Evolutionary conservation across 1,140 invertebrate genomes (phyloP).

Genomic region (Pemphigus obesinymphae): DNA sequence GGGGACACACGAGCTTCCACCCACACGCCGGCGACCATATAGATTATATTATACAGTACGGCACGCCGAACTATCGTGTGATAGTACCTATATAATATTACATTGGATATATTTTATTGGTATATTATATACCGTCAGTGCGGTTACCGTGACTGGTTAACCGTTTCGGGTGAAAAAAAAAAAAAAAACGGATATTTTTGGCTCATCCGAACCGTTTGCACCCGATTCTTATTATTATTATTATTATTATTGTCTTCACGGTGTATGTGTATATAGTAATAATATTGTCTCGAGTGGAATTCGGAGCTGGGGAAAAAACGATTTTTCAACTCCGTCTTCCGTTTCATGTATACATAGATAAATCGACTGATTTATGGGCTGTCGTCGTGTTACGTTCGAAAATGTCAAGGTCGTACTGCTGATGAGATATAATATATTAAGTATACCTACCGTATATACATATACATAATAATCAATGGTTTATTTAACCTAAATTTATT

Average conservation of each 20-base stretch:
- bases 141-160: neutral
- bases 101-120: neutral
- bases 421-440: no score
- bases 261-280: neutral
- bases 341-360: neutral
- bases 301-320: neutral
- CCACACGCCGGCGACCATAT: neutral
- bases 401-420: no score
- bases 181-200: no score
- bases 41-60: neutral
- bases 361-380: neutral
- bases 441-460: no score
- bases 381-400: no score
- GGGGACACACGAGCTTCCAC: slow-evolving; percentile 31
- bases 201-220: no score
- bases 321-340: neutral
- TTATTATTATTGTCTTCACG: neutral
- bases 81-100: neutral
- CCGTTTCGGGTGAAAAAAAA: neutral
- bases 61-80: neutral
- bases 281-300: neutral
- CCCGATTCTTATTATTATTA: neutral
- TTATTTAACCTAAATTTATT: no score
- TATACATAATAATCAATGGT: no score
- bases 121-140: neutral